Base-by-base conservation (phyloP, 2,888 invertebrate genomes). In the Erebia ligea region DNA sequence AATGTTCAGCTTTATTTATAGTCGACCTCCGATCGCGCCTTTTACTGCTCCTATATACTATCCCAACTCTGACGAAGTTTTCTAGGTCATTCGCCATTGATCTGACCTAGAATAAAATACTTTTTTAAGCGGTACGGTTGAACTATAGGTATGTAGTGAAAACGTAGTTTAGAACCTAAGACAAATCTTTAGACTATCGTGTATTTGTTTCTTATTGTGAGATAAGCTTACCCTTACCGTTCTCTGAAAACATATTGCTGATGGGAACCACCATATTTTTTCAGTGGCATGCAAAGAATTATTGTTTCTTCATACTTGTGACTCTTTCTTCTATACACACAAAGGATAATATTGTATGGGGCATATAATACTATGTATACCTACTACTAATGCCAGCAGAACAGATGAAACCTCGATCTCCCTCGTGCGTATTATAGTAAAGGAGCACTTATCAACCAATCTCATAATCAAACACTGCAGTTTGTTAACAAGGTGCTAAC, bases 401-500 rank as follows among this genome's bases (percentile, higher is more conserved):
- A 1, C 13, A 21, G 21, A 11, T 25, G 21, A 56, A 11, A 11
- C 21, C 21, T 21, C 21, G 21, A 56, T 13, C 21, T 56, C 19
- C 13, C 8, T 17, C n/a, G 17, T 59, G 45, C 19, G 15, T 67
- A 70, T 34, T 34, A 34, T 6, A 34, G 34, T 34, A 68, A 69
- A 70, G 76, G 77, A 79, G 80, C 80, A 83, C 80, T 87, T 89
- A 89, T 88, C 87, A 83, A 82, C 77, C 82, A 78, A 88, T 89
- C 88, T 88, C 84, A 85, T 87, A 91, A 92, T 91, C 90, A 89
- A 90, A 89, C 84, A 78, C 79, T 88, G 90, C 91, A 90, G 85
- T 90, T 91, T 91, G 91, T 92, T 88, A 92, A 92, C 92, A 91
- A 90, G 90, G 91, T 90, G 88, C 89, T 92, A 90, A 91, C 88